A percentile compares a stretch with the other conserved stretches of the same genome.
Conservation (phyloP, 2,113 vertebrate genomes). For the Arizona elegans region DNA sequence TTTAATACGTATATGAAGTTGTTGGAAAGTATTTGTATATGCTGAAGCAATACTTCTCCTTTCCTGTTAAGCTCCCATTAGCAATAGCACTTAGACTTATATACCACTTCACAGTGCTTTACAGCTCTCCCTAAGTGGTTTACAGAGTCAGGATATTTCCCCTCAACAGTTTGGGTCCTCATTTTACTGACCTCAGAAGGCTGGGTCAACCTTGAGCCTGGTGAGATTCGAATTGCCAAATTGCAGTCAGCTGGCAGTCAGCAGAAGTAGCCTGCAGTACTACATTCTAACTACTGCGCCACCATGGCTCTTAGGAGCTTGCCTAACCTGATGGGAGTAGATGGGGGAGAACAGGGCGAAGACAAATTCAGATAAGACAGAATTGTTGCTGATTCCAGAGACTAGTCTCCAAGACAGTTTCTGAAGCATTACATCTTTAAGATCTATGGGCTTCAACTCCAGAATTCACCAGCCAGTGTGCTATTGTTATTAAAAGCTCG, state of each 20-base stretch:
- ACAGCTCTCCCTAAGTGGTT: no score
- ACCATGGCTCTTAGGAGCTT: neutral
- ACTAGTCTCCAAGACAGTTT: neutral
- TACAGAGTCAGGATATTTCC: no score
- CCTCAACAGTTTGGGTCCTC: no score
- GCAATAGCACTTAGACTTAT: neutral
- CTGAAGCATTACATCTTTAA: neutral
- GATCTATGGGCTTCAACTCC: neutral
- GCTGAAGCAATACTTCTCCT: neutral
- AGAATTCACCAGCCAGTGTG: neutral
- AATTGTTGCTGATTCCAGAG: neutral
- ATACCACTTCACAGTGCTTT: no score
- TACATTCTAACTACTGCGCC: no score
- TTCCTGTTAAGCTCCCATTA: neutral
- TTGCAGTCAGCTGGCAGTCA: no score
- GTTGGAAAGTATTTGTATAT: neutral
- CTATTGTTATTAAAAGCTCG: neutral
- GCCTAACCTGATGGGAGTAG: neutral
- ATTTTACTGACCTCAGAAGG: no score
- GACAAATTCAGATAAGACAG: neutral
- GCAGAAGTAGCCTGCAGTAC: no score
- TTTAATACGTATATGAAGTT: neutral
- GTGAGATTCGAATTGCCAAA: no score
- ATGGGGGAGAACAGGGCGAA: neutral
- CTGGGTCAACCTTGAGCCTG: no score